Base-by-base conservation (phyloP, 2,888 invertebrate species). In the Agrotis segetum region DNA sequence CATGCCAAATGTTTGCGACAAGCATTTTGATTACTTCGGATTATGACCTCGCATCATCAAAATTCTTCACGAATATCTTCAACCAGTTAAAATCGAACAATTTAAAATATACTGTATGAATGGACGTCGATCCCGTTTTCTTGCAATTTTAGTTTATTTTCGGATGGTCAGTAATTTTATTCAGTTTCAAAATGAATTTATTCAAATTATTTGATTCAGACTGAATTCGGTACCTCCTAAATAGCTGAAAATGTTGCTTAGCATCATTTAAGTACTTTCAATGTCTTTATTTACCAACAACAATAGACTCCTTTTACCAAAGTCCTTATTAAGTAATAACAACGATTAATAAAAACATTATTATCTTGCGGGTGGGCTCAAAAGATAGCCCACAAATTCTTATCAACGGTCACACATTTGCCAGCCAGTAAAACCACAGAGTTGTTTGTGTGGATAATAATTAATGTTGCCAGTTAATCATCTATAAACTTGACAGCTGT, bases 401-500 rank as follows among this genome's bases (percentile, higher is more conserved):
- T 66, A 80, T 76, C 72, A 73, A 78, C 63, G 71, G 64, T 77
- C 71, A 71, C 14, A 50, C 46, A 59, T 55, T 67, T 65, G 60
- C 63, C 68, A 72, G 49, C 47, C 63, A 70, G 65, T 64, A 81
- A 55, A 74, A 69, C 19, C 47, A 62, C 61, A 71, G 16, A 73
- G 50, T 71, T 65, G 76, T 79, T 75, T 71, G 75, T 76, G 68
- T 55, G 69, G 58, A 66, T 76, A 79, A 67, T 73, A 76, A 72
- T 75, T 60, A 73, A 84, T 74, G 77, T 76, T 70, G 65, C 74
- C 67, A 81, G 72, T 75, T 71, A 82, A 78, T 82, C 82, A 81
- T 79, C 80, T 19, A 71, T 69, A 71, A 70, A 79, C 60, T 71
- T 84, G 84, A 85, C 84, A 80, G 73, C 76, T 83, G 84, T 81